These are phyloP conservation scores for Scalopus aquaticus DNA, from an alignment of 2,113 vertebrate species.

Conservation along the genomic window DNA sequence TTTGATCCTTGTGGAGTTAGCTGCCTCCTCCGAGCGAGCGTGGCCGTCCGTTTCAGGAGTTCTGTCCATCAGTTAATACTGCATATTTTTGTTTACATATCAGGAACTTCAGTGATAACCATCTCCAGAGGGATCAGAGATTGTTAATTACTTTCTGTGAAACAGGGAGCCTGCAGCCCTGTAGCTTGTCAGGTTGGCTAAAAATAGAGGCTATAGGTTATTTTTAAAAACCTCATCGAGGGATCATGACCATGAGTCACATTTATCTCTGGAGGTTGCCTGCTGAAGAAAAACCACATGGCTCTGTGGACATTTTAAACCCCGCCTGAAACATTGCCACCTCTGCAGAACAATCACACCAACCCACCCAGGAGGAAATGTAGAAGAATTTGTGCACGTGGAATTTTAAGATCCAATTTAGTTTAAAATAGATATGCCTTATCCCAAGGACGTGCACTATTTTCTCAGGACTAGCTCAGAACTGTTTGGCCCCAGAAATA, in stretches of 20 bases:
- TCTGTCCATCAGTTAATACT: not conserved
- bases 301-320: not conserved
- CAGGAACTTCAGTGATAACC: not conserved
- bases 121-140: constrained; percentile 3
- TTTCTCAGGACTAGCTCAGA: not conserved
- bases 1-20: not conserved
- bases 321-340: not conserved
- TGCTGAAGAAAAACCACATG: constrained; percentile 22
- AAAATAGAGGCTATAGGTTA: constrained; percentile 65
- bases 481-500: not conserved
- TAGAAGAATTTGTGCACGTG: not conserved
- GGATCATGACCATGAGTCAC: constrained; percentile 17
- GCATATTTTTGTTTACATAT: not conserved
- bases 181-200: not conserved
- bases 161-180: not conserved
- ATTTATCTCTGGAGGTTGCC: not conserved
- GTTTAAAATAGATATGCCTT: not conserved
- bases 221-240: constrained; percentile 66
- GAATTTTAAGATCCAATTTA: not conserved
- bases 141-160: not conserved
- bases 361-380: not conserved
- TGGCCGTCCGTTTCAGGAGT: not conserved
- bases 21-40: not conserved
- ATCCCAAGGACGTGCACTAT: not conserved
- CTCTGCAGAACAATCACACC: not conserved